These are phyloP conservation scores for Chrysemys picta DNA, from an alignment of 2,113 vertebrate genomes.

Conservation along the genomic window DNA sequence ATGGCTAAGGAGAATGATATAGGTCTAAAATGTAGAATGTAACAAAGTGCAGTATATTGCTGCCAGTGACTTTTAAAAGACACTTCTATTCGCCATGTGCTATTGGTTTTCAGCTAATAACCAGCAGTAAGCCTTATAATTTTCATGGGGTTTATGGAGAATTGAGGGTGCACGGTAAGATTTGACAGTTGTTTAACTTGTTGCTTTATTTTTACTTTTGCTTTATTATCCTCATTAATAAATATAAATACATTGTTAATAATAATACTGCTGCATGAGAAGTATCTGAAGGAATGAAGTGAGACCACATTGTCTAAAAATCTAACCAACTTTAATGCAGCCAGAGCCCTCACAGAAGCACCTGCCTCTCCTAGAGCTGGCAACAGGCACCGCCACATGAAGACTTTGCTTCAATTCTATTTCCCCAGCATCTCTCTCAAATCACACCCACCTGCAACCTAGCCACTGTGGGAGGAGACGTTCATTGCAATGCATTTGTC, in stretches of 20 bases:
- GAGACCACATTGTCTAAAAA: not conserved
- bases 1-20: not conserved
- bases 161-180: conserved; percentile 17
- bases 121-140: not conserved
- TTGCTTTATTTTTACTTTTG: conserved; percentile 27
- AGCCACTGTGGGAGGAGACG: not conserved
- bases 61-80: conserved; percentile 27
- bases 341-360: not conserved
- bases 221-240: not conserved
- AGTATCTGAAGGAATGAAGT: not conserved
- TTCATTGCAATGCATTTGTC: not conserved
- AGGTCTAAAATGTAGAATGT: not conserved
- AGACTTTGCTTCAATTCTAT: not conserved
- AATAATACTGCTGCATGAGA: not conserved
- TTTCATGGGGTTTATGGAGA: conserved; percentile 33
- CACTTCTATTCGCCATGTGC: conserved; percentile 32
- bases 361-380: not conserved
- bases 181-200: conserved; percentile 30
- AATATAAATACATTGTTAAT: not conserved
- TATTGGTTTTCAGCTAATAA: not conserved
- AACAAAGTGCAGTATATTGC: conserved; percentile 4
- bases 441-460: not conserved
- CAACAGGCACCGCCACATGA: not conserved
- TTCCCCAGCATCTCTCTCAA: not conserved
- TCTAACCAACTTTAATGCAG: not conserved